Evolutionary conservation across 1,140 invertebrate species (phyloP).

Genomic region (Drosophila nigromelanica): DNA sequence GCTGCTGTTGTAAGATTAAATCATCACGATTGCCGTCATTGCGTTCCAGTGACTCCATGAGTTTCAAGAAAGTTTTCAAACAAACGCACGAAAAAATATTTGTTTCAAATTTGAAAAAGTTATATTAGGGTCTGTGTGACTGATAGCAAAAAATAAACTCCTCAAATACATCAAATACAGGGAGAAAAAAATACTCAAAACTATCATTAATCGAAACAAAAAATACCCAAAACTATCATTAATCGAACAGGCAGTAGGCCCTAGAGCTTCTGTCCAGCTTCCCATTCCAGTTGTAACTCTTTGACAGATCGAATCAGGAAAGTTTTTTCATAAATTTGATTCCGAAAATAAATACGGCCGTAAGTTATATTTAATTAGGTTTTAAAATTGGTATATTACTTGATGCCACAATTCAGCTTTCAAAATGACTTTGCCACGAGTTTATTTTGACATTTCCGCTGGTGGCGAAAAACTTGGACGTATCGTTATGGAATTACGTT

Average conservation of each 20-base stretch:
- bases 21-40: slow-evolving; percentile 92
- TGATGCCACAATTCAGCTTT: neutral
- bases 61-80: slow-evolving; percentile 9
- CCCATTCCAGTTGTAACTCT: neutral
- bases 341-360: neutral
- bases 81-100: slow-evolving; percentile 11
- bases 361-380: neutral
- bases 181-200: neutral
- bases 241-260: neutral
- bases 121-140: slow-evolving; percentile 10
- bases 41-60: slow-evolving; percentile 30
- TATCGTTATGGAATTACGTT: slow-evolving; percentile 88
- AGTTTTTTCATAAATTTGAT: neutral
- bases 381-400: too few species aligned
- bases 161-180: neutral
- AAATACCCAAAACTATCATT: neutral
- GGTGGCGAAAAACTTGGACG: slow-evolving; percentile 5
- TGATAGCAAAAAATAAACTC: neutral
- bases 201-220: neutral
- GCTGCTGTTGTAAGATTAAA: slow-evolving; percentile 94
- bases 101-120: slow-evolving; percentile 18
- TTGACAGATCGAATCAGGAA: neutral
- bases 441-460: slow-evolving; percentile 17
- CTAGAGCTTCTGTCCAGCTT: neutral
- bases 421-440: slow-evolving; percentile 15